Base-by-base conservation (phyloP, 2,113 vertebrate genomes). In the Sylvilagus bachmani region DNA sequence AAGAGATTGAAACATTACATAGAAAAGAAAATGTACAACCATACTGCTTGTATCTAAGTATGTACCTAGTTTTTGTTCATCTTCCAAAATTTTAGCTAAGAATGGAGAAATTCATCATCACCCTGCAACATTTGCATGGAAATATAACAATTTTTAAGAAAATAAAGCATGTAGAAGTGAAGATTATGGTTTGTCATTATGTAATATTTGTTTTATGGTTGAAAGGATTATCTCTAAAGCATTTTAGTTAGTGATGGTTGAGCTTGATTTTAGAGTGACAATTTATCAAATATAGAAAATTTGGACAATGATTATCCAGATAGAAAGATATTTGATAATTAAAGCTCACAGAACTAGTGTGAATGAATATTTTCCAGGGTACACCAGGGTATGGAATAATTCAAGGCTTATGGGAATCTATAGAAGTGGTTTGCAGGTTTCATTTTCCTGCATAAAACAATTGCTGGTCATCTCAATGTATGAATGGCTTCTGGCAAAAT, bases 1-100 rank as follows among this genome's bases (percentile, higher is more conserved):
- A 86, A 27, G 11, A 95, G 89, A 86, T 9, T 89, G 27, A n/a
- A 90, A 94, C 69, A 24, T 73, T 81, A 85, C 16, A 69, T 33
- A 85, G 16, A 11, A 74, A 36, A 73, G 29, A 90, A 81, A 85
- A 67, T 11, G 79, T 0, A 64, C 19, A 89, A 3, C 53, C 10
- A 33, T 49, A 69, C 1, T 80, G 49, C 22, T 71, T 89, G 44
- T 31, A 51, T 51, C 7, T 78, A 80, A 44, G 44, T 44, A 6
- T 44, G 6, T 92, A 64, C 49, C 17, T 73, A 67, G 8, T 44
- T 55, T 33, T 24, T 93, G 2, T 73, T 71, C 11, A 79, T 85
- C 31, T 90, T 79, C n/a, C 31, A 36, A 73, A 44, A 49, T 38
- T 55, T 90, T 90, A 51, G 3, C 16, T n/a, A 73, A 75, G 86